Evolutionary conservation across 2,888 invertebrate genomes (phyloP).

Genomic region (Ditula angustiorana): DNA sequence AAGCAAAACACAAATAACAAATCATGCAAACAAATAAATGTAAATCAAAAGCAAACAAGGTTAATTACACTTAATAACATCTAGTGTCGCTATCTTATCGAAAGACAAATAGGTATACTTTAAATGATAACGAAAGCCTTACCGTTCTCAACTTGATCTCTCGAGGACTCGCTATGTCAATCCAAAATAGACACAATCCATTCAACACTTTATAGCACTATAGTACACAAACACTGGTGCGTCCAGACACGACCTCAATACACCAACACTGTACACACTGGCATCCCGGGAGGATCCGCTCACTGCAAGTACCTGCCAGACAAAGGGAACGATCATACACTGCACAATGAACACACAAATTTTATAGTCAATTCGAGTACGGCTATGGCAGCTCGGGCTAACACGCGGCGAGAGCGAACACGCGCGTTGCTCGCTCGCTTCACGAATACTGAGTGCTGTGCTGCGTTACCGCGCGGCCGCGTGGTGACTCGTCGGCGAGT

Average conservation of each 20-base stretch:
- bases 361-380: constrained; percentile 56
- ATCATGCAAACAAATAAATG: constrained; percentile 42
- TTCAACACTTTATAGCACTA: constrained; percentile 79
- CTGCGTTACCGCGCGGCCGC: constrained; percentile 35
- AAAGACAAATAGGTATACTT: constrained; percentile 29
- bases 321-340: constrained; percentile 69
- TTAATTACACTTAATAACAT: constrained; percentile 40
- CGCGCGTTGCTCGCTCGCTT: constrained; percentile 61
- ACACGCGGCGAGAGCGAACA: constrained; percentile 48
- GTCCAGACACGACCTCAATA: constrained; percentile 74
- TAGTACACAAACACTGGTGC: constrained; percentile 78
- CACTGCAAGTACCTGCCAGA: constrained; percentile 64
- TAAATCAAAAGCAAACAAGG: constrained; percentile 41
- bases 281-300: constrained; percentile 68
- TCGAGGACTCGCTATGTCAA: constrained; percentile 80
- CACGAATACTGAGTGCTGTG: constrained; percentile 69
- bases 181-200: constrained; percentile 83
- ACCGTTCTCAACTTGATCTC: constrained; percentile 82
- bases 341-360: constrained; percentile 63
- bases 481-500: constrained; percentile 9
- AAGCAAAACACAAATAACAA: constrained; percentile 38
- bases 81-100: constrained; percentile 38
- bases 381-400: constrained; percentile 35
- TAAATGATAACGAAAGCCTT: constrained; percentile 53
- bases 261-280: constrained; percentile 82